Base-by-base conservation (phyloP, 2,113 vertebrate species). In the Dipodomys stephensi region DNA sequence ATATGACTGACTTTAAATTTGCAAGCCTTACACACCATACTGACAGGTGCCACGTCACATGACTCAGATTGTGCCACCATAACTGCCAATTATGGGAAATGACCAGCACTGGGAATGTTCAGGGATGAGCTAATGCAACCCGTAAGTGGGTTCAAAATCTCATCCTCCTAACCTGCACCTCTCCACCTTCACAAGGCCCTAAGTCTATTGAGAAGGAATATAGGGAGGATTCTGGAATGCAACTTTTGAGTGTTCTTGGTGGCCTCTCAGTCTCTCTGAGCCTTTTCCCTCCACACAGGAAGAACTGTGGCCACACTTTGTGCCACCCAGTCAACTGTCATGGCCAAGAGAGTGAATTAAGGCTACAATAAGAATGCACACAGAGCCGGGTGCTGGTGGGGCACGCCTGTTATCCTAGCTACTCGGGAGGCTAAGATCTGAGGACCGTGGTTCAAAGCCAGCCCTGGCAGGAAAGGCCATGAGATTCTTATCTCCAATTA, bases 191-290 rank as follows among this genome's bases (percentile, higher is more conserved):
- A 46, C 67, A 49, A 84, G 88, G 83, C 65, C 30, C 22, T 9
- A 30, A 82, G 80, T 67, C 84, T 83, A 68, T 44, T 46, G n/a
- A 73, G 32, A 92, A 93, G 49, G 71, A 84, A 78, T 4, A 76
- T 67, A 39, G 39, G 44, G 30, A 22, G 2, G 13, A 53, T 32
- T 87, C 57, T 84, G 39, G 68, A 65, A 28, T 11, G 62, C 46
- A 80, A 9, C n/a, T 32, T 64, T 22, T 28, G 27, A 18, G 10
- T 35, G 11, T 62, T 79, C 53, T 39, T 71, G 64, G 68, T 81
- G 39, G 46, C 57, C 32, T 87, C 15, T 12, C 46, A 49, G 35
- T 62, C 32, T 92, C 76, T 78, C 49, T 49, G 13, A 65, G 44
- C 19, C n/a, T 8, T 7, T 27, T 39, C 44, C 57, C 35, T 16